These are phyloP conservation scores for Hydrotaea cyrtoneurina DNA, from an alignment of 2,888 invertebrate species.

Conservation along the genomic window DNA sequence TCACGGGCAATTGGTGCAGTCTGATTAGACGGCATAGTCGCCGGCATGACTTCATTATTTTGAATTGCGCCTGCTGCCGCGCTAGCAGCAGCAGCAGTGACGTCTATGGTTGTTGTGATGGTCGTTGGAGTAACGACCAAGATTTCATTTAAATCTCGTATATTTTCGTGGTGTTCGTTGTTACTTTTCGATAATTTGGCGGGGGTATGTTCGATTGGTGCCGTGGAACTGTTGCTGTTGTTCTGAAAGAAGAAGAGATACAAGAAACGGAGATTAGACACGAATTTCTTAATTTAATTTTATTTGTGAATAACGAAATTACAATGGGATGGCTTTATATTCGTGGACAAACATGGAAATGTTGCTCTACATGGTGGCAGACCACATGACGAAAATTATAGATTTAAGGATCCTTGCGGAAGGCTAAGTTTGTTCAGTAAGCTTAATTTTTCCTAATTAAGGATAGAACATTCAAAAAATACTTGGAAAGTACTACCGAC, in stretches of 20 bases:
- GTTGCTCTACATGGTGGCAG: too few relatives aligned
- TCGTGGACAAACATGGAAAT: too few relatives aligned
- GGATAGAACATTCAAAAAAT: too few relatives aligned
- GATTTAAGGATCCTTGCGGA: too few relatives aligned
- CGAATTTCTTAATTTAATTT: background rate
- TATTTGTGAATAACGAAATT: background rate
- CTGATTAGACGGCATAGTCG: conserved; percentile 30
- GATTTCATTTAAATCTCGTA: conserved; percentile 65
- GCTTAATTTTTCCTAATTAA: too few relatives aligned
- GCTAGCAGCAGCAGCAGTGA: conserved; percentile 68
- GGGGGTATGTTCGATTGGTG: conserved; percentile 58
- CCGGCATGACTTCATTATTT: conserved; percentile 68
- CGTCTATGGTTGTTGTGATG: conserved; percentile 48
- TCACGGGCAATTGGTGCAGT: conserved; percentile 76
- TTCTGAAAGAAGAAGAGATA: conserved; percentile 43
- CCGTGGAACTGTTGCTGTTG: conserved; percentile 39
- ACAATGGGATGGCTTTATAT: too few relatives aligned
- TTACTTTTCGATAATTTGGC: conserved; percentile 59
- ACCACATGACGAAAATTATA: too few relatives aligned
- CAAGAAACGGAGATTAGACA: background rate
- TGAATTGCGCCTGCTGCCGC: conserved; percentile 67
- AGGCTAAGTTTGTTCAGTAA: too few relatives aligned
- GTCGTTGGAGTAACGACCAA: conserved; percentile 60
- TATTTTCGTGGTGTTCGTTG: conserved; percentile 51
- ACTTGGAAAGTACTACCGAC: too few relatives aligned